Evolutionary conservation across 2,888 invertebrate species (phyloP).

Genomic region (Drosophila cracens): DNA sequence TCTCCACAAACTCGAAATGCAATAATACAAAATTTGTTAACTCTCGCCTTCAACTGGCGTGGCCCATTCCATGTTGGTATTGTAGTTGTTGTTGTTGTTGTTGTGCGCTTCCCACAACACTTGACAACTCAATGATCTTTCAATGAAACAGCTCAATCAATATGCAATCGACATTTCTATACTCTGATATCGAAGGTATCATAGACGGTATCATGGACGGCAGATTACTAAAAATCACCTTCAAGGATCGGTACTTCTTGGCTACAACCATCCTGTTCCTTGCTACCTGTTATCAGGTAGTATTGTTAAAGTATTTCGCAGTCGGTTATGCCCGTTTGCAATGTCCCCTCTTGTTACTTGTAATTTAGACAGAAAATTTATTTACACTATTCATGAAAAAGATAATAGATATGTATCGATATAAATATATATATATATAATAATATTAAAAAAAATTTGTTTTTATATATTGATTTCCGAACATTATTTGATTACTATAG

Average conservation of each 20-base stretch:
- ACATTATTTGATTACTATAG: not conserved
- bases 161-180: not conserved
- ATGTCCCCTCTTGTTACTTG: no score
- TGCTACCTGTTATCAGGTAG: no score
- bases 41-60: not conserved
- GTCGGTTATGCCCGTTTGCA: no score
- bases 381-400: not conserved
- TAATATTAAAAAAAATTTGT: not conserved
- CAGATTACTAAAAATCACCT: no score
- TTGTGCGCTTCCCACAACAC: not conserved
- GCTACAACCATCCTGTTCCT: no score
- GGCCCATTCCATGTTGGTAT: not conserved
- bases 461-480: not conserved
- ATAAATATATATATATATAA: not conserved
- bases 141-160: not conserved
- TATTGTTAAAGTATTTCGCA: no score
- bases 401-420: not conserved
- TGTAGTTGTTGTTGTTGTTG: not conserved
- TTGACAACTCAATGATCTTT: not conserved
- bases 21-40: conserved; percentile 1
- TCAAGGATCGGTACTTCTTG: no score
- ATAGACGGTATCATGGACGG: no score
- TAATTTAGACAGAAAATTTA: not conserved
- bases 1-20: conserved; percentile 3
- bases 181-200: not conserved